Evolutionary conservation across 2,888 invertebrate genomes (phyloP).

Genomic region (Heliconius ismenius): DNA sequence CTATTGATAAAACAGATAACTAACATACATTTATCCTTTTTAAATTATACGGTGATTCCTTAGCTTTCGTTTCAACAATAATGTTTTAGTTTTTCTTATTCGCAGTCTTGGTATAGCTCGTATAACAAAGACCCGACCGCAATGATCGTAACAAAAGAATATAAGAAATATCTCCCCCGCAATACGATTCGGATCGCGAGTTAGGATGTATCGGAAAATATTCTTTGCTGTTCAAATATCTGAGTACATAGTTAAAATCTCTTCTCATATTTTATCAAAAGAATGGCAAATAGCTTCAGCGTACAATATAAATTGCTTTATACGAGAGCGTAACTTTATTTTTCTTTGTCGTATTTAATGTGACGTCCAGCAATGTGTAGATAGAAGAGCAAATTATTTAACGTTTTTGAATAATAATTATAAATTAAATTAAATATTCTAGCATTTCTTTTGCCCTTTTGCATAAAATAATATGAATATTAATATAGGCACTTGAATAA

Average conservation of each 20-base stretch:
- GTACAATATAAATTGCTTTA: constrained; percentile 45
- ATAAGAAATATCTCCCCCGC: constrained; percentile 75
- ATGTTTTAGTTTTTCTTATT: constrained; percentile 69
- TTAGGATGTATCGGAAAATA: constrained; percentile 59
- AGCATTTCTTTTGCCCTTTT: not conserved
- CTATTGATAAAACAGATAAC: not conserved
- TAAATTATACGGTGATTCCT: constrained; percentile 29
- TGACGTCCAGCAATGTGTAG: constrained; percentile 33
- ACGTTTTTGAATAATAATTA: not conserved
- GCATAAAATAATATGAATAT: no score
- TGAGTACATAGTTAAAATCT: constrained; percentile 55
- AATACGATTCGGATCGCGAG: constrained; percentile 70
- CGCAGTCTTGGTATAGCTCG: constrained; percentile 68
- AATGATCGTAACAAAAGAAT: constrained; percentile 74
- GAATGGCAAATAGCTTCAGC: constrained; percentile 48
- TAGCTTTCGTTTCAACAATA: constrained; percentile 57
- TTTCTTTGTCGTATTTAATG: constrained; percentile 48
- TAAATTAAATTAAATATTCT: not conserved
- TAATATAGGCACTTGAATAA: no score
- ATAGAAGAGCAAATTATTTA: not conserved
- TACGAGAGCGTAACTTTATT: constrained; percentile 41
- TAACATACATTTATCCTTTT: constrained; percentile 9
- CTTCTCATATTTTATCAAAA: constrained; percentile 50
- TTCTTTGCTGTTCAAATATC: constrained; percentile 62
- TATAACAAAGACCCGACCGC: constrained; percentile 73